Conservation (phyloP, 2,113 vertebrate genomes). For the Lamprologus callipterus region DNA sequence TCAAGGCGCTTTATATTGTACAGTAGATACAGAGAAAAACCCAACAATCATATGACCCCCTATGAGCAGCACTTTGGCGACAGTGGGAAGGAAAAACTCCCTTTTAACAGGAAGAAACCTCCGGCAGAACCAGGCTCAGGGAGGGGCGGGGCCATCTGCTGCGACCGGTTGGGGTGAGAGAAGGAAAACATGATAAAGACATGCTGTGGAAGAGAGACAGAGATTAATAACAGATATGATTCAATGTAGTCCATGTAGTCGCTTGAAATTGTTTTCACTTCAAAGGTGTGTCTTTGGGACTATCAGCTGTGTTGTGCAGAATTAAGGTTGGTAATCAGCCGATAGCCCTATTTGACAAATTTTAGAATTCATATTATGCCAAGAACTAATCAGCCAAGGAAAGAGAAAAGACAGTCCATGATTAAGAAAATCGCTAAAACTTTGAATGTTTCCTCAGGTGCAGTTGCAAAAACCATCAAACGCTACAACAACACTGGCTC, state of each 20-base stretch:
- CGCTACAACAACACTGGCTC: neutral
- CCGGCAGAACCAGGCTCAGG: fast-evolving
- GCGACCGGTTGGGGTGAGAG: fast-evolving
- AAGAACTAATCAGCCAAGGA: neutral
- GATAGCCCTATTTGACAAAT: neutral
- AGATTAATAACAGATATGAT: neutral
- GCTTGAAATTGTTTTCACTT: fast-evolving
- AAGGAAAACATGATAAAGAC: fast-evolving
- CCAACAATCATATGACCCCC: neutral
- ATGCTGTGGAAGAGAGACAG: fast-evolving
- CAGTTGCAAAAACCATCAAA: neutral
- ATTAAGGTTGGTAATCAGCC: neutral
- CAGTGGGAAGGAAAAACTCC: neutral
- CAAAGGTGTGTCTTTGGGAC: neutral
- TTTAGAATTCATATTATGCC: neutral
- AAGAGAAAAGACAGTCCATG: neutral
- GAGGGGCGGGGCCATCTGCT: neutral
- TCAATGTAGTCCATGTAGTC: neutral
- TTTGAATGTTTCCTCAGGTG: neutral
- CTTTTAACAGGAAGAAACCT: neutral
- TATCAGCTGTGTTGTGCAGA: neutral
- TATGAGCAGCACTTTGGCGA: neutral
- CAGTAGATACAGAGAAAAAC: neutral
- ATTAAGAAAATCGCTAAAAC: neutral
- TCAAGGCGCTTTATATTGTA: fast-evolving